These are phyloP conservation scores for Lepeophtheirus salmonis DNA, from an alignment of 1,140 invertebrate genomes.

Conservation along the genomic window DNA sequence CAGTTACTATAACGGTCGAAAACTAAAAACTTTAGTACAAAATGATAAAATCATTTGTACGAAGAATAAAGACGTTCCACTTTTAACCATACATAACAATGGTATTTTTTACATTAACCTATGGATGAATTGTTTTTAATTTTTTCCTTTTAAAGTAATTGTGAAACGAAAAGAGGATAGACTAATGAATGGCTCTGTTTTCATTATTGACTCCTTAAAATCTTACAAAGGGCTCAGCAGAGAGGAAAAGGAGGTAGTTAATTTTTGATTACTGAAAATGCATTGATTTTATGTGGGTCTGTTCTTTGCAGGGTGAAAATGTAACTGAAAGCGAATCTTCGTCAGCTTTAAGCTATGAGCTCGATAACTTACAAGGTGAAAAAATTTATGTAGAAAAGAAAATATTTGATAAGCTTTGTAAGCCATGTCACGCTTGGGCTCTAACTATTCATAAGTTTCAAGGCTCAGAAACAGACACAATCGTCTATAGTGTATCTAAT, in stretches of 20 bases:
- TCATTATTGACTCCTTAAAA: not conserved
- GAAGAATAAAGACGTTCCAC: not conserved
- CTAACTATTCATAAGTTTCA: conserved; percentile 10
- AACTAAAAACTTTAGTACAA: not conserved
- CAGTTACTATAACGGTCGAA: not conserved
- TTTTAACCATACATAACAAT: no score
- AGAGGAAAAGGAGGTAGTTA: not conserved
- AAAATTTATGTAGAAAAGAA: not conserved
- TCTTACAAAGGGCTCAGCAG: not conserved
- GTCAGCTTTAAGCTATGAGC: not conserved
- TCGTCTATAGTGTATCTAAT: not conserved
- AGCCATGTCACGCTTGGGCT: conserved; percentile 3
- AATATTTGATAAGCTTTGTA: not conserved
- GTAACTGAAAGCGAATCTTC: no score
- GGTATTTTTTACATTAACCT: not conserved
- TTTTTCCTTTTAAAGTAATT: not conserved
- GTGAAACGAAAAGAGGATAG: not conserved
- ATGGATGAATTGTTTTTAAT: no score
- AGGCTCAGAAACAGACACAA: not conserved
- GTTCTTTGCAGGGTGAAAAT: no score
- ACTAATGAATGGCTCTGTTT: not conserved
- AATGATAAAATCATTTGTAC: not conserved
- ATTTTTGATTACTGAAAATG: no score
- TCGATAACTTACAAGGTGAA: not conserved
- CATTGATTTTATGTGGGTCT: no score